phyloP scores from a whole-genome alignment of 1,140 invertebrate genomes.

The Pogonognathellus flavescens region DNA sequence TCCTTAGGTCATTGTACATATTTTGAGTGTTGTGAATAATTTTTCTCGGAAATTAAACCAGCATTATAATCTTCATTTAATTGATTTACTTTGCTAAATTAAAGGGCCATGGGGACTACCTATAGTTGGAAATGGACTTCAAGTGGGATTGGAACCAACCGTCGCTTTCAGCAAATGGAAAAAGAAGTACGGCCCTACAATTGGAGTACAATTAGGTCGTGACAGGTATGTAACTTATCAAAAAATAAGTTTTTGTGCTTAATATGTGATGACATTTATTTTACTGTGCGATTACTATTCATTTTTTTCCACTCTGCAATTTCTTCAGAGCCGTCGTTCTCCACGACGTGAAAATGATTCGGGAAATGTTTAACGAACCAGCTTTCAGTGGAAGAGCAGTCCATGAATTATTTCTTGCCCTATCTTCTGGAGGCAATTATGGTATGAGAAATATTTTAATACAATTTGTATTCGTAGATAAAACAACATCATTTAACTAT shows the following conservation, averaged over 20 bases:
- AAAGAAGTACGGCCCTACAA: constrained; percentile 20
- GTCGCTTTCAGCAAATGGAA: not conserved
- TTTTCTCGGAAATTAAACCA: no score
- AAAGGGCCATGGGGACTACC: constrained; percentile 26
- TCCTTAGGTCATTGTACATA: no score
- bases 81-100: no score
- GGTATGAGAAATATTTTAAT: not conserved
- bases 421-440: not conserved
- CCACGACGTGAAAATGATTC: not conserved
- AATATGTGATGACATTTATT: no score
- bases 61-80: no score
- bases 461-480: no score
- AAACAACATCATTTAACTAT: not conserved
- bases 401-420: not conserved
- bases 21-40: no score
- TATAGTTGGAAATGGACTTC: not conserved
- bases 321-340: not conserved
- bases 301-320: no score
- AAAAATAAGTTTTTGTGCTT: no score
- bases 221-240: no score
- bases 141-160: not conserved
- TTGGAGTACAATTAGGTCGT: not conserved
- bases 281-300: no score
- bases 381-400: not conserved
- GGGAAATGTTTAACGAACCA: not conserved